Evolutionary conservation across 2,113 vertebrate species (phyloP).

Genomic region (Trichechus manatus): DNA sequence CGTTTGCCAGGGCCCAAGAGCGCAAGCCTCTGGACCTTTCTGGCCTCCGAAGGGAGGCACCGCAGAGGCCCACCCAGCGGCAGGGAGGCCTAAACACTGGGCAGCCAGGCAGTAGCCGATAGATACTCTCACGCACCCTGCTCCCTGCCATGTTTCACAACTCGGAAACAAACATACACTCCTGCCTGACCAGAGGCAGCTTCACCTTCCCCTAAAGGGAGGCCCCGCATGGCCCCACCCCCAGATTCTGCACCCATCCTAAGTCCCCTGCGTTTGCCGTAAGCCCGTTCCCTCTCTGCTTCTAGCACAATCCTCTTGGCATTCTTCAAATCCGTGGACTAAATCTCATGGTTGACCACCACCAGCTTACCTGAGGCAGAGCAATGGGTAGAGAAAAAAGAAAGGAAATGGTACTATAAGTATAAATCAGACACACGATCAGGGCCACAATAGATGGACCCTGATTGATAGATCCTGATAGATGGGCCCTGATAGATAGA

Average conservation of each 20-base stretch:
- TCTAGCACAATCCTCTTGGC: accelerated
- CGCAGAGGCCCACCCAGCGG: neutral
- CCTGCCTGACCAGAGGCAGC: accelerated
- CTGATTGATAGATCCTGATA: too few species aligned
- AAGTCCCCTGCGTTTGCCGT: neutral
- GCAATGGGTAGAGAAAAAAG: accelerated
- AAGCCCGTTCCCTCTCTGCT: neutral
- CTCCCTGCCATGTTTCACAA: accelerated
- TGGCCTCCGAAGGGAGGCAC: neutral
- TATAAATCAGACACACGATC: accelerated
- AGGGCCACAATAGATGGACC: too few species aligned
- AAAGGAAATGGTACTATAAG: accelerated
- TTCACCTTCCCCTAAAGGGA: neutral
- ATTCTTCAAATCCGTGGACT: neutral
- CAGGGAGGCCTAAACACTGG: neutral
- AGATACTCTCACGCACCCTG: accelerated
- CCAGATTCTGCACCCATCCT: neutral
- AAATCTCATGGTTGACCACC: accelerated
- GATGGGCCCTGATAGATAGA: too few species aligned
- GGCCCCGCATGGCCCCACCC: neutral
- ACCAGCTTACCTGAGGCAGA: accelerated
- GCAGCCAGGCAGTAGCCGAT: accelerated
- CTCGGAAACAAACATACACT: neutral
- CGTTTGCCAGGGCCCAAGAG: neutral
- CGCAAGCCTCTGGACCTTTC: neutral